A percentile compares a stretch with the other conserved stretches of the same genome.
Conservation (phyloP, 2,797 vertebrate genomes). For the Myotis findleyi region DNA sequence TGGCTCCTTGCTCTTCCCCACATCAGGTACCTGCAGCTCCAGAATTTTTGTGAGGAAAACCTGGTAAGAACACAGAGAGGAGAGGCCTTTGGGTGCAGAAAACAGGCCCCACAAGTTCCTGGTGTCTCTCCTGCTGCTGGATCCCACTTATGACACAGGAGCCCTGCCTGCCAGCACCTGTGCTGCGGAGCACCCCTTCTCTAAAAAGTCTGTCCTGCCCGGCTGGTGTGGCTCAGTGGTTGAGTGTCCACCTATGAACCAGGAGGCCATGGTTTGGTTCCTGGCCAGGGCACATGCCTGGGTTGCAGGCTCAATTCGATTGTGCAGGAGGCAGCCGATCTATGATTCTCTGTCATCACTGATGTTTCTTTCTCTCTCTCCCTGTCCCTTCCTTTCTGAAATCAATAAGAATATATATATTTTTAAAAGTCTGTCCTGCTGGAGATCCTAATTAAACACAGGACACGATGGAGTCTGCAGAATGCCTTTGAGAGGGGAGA, state of each 20-base stretch:
- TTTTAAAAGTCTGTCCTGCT: background rate
- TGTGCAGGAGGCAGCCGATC: no score
- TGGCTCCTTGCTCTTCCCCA: background rate
- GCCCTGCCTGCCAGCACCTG: background rate
- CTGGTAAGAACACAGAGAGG: background rate
- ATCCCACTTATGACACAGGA: background rate
- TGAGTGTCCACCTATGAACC: no score
- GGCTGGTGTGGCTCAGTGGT: no score
- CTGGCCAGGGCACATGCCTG: no score
- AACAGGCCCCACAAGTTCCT: rapidly evolving
- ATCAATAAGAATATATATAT: no score
- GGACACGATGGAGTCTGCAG: background rate
- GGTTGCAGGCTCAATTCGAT: no score
- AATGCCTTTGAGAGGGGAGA: background rate
- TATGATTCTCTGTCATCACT: no score
- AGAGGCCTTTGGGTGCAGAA: background rate
- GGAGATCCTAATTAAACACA: conserved; percentile 19
- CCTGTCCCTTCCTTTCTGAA: no score
- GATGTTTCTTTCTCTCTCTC: no score
- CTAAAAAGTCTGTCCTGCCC: background rate
- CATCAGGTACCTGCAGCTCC: background rate
- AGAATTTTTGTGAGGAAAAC: no score
- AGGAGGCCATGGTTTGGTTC: no score
- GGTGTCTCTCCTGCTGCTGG: no score
- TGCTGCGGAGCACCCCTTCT: background rate